Evolutionary conservation across 1,140 invertebrate genomes (phyloP).

Genomic region (Hydropsyche tenuis): DNA sequence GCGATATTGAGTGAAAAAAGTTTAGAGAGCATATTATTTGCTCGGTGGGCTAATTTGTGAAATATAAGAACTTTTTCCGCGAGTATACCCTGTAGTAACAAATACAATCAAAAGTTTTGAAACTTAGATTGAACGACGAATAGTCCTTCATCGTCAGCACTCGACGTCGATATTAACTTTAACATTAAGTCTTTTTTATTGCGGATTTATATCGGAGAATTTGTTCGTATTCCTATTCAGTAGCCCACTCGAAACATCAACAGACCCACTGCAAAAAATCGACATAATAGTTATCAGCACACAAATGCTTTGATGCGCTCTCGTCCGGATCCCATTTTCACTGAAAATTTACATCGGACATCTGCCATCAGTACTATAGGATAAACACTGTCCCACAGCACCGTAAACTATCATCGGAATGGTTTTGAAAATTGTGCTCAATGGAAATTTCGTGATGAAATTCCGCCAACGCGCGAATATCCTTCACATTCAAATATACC

Average conservation of each 20-base stretch:
- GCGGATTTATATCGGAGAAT: neutral
- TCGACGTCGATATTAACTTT: constrained; percentile 28
- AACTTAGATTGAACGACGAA: constrained; percentile 28
- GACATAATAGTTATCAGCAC: neutral
- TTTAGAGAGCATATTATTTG: constrained; percentile 23
- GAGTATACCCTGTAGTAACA: constrained; percentile 15
- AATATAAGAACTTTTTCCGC: constrained; percentile 17
- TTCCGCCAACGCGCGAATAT: constrained; percentile 41
- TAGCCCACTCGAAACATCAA: too few species aligned
- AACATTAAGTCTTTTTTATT: constrained; percentile 17
- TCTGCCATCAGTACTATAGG: constrained; percentile 24
- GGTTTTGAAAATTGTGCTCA: constrained; percentile 44
- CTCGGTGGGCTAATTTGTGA: constrained; percentile 15
- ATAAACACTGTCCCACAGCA: neutral
- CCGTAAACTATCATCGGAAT: constrained; percentile 24
- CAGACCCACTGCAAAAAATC: too few species aligned
- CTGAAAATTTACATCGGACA: constrained; percentile 35
- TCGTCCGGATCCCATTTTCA: neutral
- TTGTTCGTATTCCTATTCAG: too few species aligned
- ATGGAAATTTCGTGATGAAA: constrained; percentile 44
- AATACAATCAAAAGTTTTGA: constrained; percentile 32
- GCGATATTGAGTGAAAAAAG: neutral
- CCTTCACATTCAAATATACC: constrained; percentile 26
- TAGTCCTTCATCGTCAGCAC: neutral
- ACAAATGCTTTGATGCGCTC: constrained; percentile 9